Percentiles rank a stretch among this genome's conserved stretches.
Evolutionary conservation across 2,888 invertebrate genomes (phyloP).

Genomic region (Pristionchus exspectatus): DNA sequence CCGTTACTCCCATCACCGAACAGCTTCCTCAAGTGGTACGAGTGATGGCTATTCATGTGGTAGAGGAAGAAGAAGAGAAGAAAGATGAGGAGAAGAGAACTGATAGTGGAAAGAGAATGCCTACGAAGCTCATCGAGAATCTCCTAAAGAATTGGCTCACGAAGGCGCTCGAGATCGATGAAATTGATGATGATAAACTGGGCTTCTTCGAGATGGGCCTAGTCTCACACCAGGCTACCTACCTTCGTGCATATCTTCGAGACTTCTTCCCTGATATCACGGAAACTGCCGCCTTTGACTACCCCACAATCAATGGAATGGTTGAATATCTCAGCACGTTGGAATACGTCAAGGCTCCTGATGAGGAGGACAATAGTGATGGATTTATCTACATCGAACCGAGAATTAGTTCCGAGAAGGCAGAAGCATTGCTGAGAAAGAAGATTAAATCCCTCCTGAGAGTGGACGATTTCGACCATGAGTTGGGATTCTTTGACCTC

Average conservation of each 20-base stretch:
- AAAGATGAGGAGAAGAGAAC: not conserved
- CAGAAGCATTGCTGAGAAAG: slow-evolving; percentile 56
- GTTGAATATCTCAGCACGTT: slow-evolving; percentile 57
- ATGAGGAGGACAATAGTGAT: not conserved
- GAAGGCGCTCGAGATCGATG: slow-evolving; percentile 63
- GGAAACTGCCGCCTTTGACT: slow-evolving; percentile 63
- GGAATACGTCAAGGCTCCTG: not conserved
- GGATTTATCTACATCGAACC: not conserved
- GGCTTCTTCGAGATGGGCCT: slow-evolving; percentile 68
- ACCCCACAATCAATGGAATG: slow-evolving; percentile 62
- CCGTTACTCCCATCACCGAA: not conserved
- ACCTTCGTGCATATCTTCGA: slow-evolving; percentile 61
- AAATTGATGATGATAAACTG: slow-evolving; percentile 63
- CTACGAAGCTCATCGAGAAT: not conserved
- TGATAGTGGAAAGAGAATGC: not conserved
- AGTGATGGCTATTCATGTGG: slow-evolving; percentile 4
- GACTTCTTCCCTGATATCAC: slow-evolving; percentile 62
- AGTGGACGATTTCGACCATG: slow-evolving; percentile 65
- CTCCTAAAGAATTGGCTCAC: slow-evolving; percentile 63
- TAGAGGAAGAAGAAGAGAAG: not conserved
- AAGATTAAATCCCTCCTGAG: slow-evolving; percentile 65
- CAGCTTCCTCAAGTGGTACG: not conserved
- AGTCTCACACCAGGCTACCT: slow-evolving; percentile 63
- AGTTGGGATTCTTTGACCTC: slow-evolving; percentile 66
- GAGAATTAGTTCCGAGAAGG: not conserved